Percentiles rank a stretch among this genome's conserved stretches.
Conservation (phyloP, 2,797 vertebrate genomes). For the Zenarchopterus dispar region DNA sequence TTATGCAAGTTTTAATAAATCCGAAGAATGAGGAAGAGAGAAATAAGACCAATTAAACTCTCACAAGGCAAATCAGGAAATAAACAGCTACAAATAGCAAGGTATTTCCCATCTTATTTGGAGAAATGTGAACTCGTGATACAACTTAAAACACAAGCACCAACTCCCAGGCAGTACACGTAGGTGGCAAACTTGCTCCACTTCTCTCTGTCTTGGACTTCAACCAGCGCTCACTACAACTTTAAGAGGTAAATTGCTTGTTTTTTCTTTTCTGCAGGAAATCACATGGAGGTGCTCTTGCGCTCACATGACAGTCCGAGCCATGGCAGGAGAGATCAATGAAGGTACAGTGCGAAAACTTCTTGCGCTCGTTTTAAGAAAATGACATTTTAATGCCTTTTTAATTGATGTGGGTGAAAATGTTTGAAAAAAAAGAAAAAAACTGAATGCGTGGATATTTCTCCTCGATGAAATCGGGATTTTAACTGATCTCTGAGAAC, state of each 20-base stretch:
- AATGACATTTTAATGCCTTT: neutral
- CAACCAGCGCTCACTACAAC: conserved; percentile 68
- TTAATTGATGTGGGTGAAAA: neutral
- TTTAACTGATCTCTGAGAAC: conserved; percentile 22
- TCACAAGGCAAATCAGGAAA: conserved; percentile 28
- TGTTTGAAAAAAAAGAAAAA: neutral
- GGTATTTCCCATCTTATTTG: too few species aligned
- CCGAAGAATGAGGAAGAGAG: conserved; percentile 33
- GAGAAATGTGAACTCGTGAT: neutral
- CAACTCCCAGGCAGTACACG: neutral
- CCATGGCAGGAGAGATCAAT: conserved; percentile 84
- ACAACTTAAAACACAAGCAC: neutral
- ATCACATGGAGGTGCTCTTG: conserved; percentile 85
- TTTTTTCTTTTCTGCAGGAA: conserved; percentile 78
- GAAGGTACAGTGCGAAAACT: conserved; percentile 78
- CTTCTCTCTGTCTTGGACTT: conserved; percentile 48
- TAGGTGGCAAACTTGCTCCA: neutral
- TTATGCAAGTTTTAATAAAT: neutral
- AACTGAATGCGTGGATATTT: neutral
- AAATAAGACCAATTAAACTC: conserved; percentile 3
- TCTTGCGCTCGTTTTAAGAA: conserved; percentile 3
- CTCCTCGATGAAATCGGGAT: neutral
- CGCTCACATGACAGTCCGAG: conserved; percentile 84
- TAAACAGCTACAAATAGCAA: neutral
- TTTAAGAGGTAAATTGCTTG: conserved; percentile 78